Conservation (phyloP, 2,113 vertebrate genomes). For the Piaya cayana region DNA sequence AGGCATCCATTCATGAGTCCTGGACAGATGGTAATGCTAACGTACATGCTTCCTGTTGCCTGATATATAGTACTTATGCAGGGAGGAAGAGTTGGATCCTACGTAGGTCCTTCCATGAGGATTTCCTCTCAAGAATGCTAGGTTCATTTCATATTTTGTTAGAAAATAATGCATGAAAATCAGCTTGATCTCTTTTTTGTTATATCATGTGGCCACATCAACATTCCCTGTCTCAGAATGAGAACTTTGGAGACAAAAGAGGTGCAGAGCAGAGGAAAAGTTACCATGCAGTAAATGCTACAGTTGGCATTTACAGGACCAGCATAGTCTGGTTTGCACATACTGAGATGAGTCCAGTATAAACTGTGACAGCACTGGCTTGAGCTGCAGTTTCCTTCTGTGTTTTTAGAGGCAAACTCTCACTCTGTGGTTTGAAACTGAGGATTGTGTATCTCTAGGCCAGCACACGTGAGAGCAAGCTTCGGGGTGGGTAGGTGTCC, state of each 20-base stretch:
- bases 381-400: neutral
- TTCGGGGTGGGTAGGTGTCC: rapidly evolving
- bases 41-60: neutral
- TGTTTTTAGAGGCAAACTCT: neutral
- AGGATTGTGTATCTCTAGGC: neutral
- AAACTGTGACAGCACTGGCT: neutral
- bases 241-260: neutral
- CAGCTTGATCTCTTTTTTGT: neutral
- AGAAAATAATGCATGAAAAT: neutral
- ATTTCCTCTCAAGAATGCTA: neutral
- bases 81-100: neutral
- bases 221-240: neutral
- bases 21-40: slow-evolving; percentile 93
- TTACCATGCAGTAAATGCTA: neutral
- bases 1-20: slow-evolving; percentile 95
- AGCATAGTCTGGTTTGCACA: neutral
- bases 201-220: rapidly evolving
- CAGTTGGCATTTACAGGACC: neutral
- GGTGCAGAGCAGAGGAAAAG: neutral
- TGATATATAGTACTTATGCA: neutral
- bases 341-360: neutral
- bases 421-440: neutral
- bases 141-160: neutral
- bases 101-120: neutral
- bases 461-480: neutral